Base-by-base conservation (phyloP, 1,140 invertebrate genomes). In the Sycophila sp. region DNA sequence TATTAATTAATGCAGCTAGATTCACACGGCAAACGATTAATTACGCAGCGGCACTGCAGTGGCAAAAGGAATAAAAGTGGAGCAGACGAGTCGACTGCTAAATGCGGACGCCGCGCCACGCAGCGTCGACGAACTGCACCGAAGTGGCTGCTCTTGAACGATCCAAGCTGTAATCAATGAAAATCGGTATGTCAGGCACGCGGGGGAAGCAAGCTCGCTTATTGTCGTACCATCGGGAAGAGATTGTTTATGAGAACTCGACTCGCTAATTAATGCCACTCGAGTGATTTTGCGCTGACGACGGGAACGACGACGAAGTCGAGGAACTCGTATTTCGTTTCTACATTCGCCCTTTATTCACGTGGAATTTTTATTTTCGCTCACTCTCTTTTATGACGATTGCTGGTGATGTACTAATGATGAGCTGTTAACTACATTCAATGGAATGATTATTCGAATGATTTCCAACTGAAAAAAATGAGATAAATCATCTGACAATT, bases 221-320 rank as follows among this genome's bases (percentile, higher is more conserved):
- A 30, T 26, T 45, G 24, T 28, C 38, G 38, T 5, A 24, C 15
- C 4, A 10, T 30, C 24, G 6, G n/a, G 15, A 19, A 45, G 40
- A 26, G 11, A 62, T 62, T 47, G 40, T 62, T 62, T 62, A n/a
- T 28, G 22, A 6, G 13, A 28, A 28, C 45, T 34, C 17, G 11
- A 8, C 10, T 8, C 28, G 30, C 47, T 51, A 64, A 64, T 64
- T 64, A 64, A 64, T 64, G 26, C 62, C 45, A 51, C 62, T 64
- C 36, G 30, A 49, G 5, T 19, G n/a, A 8, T n/a, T 51, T 47
- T 22, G 15, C 15, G 7, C 4, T 2, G 3, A n/a, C 32, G 17
- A n/a, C 56, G 19, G 13, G 6, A 11, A 36, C 58, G 24, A n/a
- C 17, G 22, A 10, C 38, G 24, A 45, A 40, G 3, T 6, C 30